Conservation (phyloP, 23 tunicate species). For the Oikopleura vanhoeffeni region DNA sequence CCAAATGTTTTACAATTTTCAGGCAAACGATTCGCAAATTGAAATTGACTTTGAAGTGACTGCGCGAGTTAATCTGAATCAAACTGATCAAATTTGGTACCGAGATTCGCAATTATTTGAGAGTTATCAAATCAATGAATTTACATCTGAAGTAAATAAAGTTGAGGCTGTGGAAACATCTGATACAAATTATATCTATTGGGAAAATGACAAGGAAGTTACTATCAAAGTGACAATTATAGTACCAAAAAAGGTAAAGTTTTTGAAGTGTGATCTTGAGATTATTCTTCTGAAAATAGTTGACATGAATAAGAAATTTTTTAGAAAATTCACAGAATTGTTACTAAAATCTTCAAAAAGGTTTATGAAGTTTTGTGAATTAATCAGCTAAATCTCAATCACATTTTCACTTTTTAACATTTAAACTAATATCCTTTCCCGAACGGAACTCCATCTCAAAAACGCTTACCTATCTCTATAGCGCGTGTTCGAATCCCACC, state of each 20-base stretch:
- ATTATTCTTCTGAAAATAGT: background rate
- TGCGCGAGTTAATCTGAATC: background rate
- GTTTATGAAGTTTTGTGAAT: no score
- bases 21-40: background rate
- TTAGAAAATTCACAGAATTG: background rate
- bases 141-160: background rate
- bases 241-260: background rate
- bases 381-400: no score
- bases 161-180: background rate
- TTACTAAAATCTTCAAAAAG: no score
- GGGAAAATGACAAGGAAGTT: background rate
- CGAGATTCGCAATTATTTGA: constrained; percentile 10
- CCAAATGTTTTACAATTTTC: no score
- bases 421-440: no score
- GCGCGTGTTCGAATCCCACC: no score
- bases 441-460: no score
- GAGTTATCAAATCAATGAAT: background rate
- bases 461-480: no score
- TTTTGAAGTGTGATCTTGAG: background rate
- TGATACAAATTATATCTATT: background rate
- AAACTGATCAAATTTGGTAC: background rate
- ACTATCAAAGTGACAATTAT: background rate
- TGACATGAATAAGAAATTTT: background rate
- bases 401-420: no score
- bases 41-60: background rate